Conservation (phyloP, 2,888 invertebrate species). For the Brenthis ino region DNA sequence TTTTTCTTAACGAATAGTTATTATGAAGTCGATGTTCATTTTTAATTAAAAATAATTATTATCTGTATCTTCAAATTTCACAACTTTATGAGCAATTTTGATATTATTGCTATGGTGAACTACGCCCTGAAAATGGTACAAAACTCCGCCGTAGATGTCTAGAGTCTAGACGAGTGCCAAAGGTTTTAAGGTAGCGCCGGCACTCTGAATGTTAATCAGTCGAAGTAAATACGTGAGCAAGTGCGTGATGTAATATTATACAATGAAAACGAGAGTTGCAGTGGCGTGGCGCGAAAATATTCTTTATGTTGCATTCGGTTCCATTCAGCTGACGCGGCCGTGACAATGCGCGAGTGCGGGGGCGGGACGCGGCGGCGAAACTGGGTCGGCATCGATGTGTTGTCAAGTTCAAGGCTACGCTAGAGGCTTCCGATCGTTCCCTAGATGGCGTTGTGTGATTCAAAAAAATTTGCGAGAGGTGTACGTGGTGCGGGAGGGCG, state of each 20-base stretch:
- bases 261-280: slow-evolving; percentile 71
- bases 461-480: slow-evolving; percentile 70
- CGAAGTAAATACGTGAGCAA: slow-evolving; percentile 55
- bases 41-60: too few relatives aligned
- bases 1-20: too few relatives aligned
- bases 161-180: slow-evolving; percentile 23
- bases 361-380: slow-evolving; percentile 62
- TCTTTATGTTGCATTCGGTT: slow-evolving; percentile 61
- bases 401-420: slow-evolving; percentile 81
- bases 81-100: not conserved
- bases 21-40: too few relatives aligned
- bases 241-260: slow-evolving; percentile 62
- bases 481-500: slow-evolving; percentile 64
- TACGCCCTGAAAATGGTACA: not conserved
- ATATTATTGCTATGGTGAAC: not conserved
- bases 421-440: slow-evolving; percentile 61
- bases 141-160: slow-evolving; percentile 10
- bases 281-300: slow-evolving; percentile 59
- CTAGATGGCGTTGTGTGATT: slow-evolving; percentile 77
- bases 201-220: slow-evolving; percentile 53
- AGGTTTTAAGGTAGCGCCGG: slow-evolving; percentile 34
- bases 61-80: too few relatives aligned
- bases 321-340: slow-evolving; percentile 71
- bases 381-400: slow-evolving; percentile 74
- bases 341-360: slow-evolving; percentile 66